A percentile compares a stretch with the other conserved stretches of the same genome.
Evolutionary conservation across 2,888 invertebrate genomes (phyloP).

Genomic region (Melipona beecheii): DNA sequence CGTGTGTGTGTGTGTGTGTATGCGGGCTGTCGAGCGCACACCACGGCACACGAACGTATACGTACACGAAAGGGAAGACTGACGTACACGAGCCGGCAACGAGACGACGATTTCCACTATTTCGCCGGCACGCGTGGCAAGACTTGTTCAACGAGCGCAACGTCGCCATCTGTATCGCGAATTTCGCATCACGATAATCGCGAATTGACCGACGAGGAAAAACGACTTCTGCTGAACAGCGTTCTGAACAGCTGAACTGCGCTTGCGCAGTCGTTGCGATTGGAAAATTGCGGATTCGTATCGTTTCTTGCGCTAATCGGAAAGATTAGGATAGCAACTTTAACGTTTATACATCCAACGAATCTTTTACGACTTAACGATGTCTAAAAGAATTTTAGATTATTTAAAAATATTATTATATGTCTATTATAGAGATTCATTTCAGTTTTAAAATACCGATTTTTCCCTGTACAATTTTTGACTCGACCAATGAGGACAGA

Average conservation of each 20-base stretch:
- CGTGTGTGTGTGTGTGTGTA: constrained; percentile 21
- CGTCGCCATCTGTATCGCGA: constrained; percentile 71
- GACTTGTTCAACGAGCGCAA: constrained; percentile 50
- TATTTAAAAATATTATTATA: neutral
- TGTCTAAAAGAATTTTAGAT: neutral
- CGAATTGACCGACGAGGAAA: constrained; percentile 62
- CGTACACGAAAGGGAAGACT: constrained; percentile 27
- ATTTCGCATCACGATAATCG: constrained; percentile 49
- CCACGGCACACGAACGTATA: constrained; percentile 4
- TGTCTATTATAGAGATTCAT: neutral
- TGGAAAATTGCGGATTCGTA: neutral
- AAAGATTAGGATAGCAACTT: neutral
- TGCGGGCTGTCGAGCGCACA: constrained; percentile 21
- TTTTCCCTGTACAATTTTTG: neutral
- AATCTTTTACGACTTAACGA: neutral
- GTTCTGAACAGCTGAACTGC: no score
- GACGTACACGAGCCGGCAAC: constrained; percentile 52
- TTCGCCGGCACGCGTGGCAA: constrained; percentile 61
- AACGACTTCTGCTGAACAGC: neutral
- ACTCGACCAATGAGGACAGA: neutral
- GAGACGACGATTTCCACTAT: constrained; percentile 43
- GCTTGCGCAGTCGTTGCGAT: constrained; percentile 14
- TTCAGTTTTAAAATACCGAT: neutral
- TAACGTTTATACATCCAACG: neutral
- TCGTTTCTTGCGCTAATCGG: neutral